These are phyloP conservation scores for Polia nebulosa DNA, from an alignment of 2,888 invertebrate species.

Conservation along the genomic window DNA sequence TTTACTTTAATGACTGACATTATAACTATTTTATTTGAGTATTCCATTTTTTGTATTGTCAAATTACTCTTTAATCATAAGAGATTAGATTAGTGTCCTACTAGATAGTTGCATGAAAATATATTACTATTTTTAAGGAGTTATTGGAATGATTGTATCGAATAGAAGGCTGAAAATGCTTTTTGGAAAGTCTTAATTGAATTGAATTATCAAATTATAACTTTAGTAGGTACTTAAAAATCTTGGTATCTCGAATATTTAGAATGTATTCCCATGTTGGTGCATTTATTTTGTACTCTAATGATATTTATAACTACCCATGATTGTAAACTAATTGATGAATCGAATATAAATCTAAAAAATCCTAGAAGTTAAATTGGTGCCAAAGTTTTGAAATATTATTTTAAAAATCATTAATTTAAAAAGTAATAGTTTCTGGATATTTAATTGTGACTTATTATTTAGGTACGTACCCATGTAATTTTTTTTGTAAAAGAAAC, in stretches of 20 bases:
- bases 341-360: constrained; percentile 64
- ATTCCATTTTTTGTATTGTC: constrained; percentile 63
- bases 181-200: constrained; percentile 61
- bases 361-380: constrained; percentile 77
- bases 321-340: constrained; percentile 54
- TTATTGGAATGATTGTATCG: constrained; percentile 68
- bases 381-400: constrained; percentile 82
- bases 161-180: constrained; percentile 69
- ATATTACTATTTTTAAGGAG: constrained; percentile 62
- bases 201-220: constrained; percentile 64
- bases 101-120: constrained; percentile 61
- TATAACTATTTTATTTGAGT: constrained; percentile 53
- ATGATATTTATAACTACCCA: constrained; percentile 44
- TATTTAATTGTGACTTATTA: constrained; percentile 51
- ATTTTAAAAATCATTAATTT: constrained; percentile 43
- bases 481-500: constrained; percentile 65
- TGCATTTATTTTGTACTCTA: constrained; percentile 78
- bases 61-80: constrained; percentile 54
- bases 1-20: constrained; percentile 64
- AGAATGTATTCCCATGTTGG: constrained; percentile 74
- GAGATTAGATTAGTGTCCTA: constrained; percentile 52
- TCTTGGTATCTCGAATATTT: constrained; percentile 65
- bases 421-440: constrained; percentile 46
- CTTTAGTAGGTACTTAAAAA: constrained; percentile 73
- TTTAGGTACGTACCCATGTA: constrained; percentile 61